Percentiles rank a stretch among this genome's conserved stretches.
phyloP scores from a whole-genome alignment of 2,888 invertebrate genomes.

The Prosapia bicincta region DNA sequence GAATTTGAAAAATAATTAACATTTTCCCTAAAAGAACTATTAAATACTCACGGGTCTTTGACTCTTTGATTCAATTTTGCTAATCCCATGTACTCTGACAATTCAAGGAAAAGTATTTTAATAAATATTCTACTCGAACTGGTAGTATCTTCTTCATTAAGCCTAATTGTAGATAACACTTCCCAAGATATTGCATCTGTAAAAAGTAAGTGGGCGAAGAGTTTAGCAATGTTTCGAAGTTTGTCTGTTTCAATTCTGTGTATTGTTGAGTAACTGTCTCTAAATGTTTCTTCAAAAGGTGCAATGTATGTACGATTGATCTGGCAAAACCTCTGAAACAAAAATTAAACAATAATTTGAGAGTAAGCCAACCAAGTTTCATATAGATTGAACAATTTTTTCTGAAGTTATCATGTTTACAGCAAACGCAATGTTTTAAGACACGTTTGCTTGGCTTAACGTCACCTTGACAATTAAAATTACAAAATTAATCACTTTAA shows the following conservation, averaged over 20 bases:
- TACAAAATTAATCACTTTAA: no score
- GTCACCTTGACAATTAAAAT: no score
- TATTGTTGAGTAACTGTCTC: slow-evolving; percentile 90
- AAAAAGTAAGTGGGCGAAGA: slow-evolving; percentile 92
- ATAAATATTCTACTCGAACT: slow-evolving; percentile 97
- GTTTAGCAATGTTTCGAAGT: slow-evolving; percentile 92
- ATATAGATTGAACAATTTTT: no score
- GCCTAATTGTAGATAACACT: slow-evolving; percentile 79
- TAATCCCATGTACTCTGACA: slow-evolving; percentile 95
- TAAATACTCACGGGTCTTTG: slow-evolving; percentile 74
- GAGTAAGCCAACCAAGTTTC: no score
- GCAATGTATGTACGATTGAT: slow-evolving; percentile 90
- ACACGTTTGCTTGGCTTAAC: no score
- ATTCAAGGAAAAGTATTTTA: slow-evolving; percentile 94
- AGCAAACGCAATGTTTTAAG: no score
- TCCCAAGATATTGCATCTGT: slow-evolving; percentile 98
- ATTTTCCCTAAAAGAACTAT: no score
- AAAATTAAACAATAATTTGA: no score
- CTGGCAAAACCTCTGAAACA: slow-evolving; percentile 73
- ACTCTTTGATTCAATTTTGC: slow-evolving; percentile 85
- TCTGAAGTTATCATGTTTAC: no score
- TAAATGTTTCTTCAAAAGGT: slow-evolving; percentile 92
- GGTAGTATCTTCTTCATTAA: slow-evolving; percentile 97
- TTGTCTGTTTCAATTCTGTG: slow-evolving; percentile 96
- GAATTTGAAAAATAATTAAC: no score